Evolutionary conservation across 2,113 vertebrate species (phyloP).

Genomic region (Bolborhynchus lineola): DNA sequence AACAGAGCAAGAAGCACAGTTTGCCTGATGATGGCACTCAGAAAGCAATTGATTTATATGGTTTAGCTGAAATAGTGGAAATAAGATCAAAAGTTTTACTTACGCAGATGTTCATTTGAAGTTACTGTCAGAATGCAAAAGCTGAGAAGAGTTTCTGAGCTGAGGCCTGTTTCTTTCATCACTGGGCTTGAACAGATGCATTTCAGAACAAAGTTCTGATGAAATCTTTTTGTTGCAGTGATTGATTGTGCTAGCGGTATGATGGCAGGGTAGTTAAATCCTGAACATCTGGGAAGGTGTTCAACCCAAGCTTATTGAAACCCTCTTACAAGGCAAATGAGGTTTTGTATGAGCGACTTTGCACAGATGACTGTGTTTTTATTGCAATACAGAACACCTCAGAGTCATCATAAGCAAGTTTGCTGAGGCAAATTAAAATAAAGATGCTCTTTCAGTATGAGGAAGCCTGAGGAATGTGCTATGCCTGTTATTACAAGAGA

Average conservation of each 20-base stretch:
- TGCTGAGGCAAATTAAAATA: neutral
- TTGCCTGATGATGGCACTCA: neutral
- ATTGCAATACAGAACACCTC: neutral
- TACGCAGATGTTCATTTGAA: neutral
- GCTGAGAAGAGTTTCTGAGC: neutral
- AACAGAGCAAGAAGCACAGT: neutral
- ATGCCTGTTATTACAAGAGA: neutral
- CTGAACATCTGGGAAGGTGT: slow-evolving; percentile 25
- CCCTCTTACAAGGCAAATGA: slow-evolving; percentile 17
- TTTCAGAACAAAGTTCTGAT: neutral
- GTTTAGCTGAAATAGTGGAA: neutral
- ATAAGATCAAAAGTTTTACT: neutral
- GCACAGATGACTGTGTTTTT: neutral
- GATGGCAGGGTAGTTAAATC: slow-evolving; percentile 17
- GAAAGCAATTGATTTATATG: neutral
- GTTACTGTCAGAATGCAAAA: neutral
- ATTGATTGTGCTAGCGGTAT: neutral
- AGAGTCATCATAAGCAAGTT: neutral
- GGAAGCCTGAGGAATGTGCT: neutral
- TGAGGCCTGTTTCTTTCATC: neutral
- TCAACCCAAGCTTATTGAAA: neutral
- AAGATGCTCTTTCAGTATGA: neutral
- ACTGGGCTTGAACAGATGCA: neutral
- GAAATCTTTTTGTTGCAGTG: slow-evolving; percentile 4
- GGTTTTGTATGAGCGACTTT: neutral